Percentiles rank a stretch among this genome's conserved stretches.
These are phyloP conservation scores for Trogon surrucura DNA, from an alignment of 2,113 vertebrate species.

Conservation along the genomic window DNA sequence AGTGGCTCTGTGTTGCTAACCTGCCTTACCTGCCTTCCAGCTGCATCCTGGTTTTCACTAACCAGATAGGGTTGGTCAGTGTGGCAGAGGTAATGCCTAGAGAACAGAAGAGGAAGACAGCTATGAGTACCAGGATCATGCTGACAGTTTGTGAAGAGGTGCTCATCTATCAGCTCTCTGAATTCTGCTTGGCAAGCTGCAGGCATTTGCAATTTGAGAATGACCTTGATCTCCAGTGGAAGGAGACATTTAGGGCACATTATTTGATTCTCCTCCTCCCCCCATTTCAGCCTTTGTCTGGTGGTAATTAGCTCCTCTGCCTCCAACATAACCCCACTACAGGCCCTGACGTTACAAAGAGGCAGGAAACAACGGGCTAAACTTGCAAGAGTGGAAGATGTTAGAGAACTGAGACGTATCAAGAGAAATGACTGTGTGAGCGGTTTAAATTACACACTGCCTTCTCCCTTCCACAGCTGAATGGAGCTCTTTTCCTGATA, in stretches of 20 bases:
- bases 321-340: not conserved
- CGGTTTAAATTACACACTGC: not conserved
- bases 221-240: not conserved
- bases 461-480: not conserved
- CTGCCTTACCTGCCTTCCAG: slow-evolving; percentile 65
- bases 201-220: not conserved
- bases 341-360: not conserved
- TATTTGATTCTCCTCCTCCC: not conserved
- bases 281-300: not conserved
- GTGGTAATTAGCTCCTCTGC: not conserved
- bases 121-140: not conserved
- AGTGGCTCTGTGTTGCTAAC: not conserved
- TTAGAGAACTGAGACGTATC: not conserved
- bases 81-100: slow-evolving; percentile 59
- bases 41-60: slow-evolving; percentile 75
- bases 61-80: slow-evolving; percentile 70
- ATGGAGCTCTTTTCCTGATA: not conserved
- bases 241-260: not conserved
- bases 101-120: not conserved
- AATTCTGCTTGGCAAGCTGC: not conserved
- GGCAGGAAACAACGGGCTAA: not conserved
- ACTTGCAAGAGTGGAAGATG: not conserved
- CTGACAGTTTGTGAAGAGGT: not conserved
- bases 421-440: not conserved
- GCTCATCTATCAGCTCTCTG: not conserved